These are phyloP conservation scores for Drosophila trapezifrons DNA, from an alignment of 1,140 invertebrate genomes.

Conservation along the genomic window DNA sequence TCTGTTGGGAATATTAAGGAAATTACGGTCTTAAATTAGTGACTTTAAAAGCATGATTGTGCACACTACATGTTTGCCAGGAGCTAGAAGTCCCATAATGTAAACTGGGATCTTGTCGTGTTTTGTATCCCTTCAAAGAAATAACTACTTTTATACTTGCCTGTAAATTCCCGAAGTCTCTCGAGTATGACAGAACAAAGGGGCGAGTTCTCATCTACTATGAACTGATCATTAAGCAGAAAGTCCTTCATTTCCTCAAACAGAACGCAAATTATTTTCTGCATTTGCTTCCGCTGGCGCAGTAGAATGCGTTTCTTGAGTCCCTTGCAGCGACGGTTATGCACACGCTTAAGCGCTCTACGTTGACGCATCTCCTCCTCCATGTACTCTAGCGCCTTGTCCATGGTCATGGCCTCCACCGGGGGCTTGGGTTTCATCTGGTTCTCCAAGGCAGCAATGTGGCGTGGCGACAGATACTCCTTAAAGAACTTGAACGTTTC, in stretches of 20 bases:
- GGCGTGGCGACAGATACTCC: slow-evolving; percentile 39
- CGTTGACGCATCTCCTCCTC: slow-evolving; percentile 71
- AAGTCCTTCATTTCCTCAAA: slow-evolving; percentile 83
- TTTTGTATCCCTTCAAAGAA: not conserved
- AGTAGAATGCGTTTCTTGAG: slow-evolving; percentile 64
- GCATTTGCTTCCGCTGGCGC: slow-evolving; percentile 75
- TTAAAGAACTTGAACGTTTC: slow-evolving; percentile 58
- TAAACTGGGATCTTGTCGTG: not conserved
- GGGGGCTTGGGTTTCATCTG: slow-evolving; percentile 63
- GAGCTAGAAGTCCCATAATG: too few species aligned
- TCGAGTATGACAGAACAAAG: slow-evolving; percentile 71
- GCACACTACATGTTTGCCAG: too few species aligned
- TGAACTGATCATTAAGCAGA: slow-evolving; percentile 75
- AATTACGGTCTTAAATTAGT: not conserved
- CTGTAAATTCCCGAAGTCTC: slow-evolving; percentile 73
- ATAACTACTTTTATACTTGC: slow-evolving; percentile 28
- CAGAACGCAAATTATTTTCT: slow-evolving; percentile 74
- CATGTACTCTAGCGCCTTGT: slow-evolving; percentile 70
- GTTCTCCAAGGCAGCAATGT: slow-evolving; percentile 53
- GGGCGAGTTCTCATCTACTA: slow-evolving; percentile 73
- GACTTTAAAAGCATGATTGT: too few species aligned
- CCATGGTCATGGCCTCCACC: slow-evolving; percentile 60
- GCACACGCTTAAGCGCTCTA: slow-evolving; percentile 42
- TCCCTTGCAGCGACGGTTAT: slow-evolving; percentile 55
- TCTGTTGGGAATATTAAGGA: slow-evolving; percentile 41